Base-by-base conservation (phyloP, 2,113 vertebrate species). In the Psilopsiagon aurifrons region DNA sequence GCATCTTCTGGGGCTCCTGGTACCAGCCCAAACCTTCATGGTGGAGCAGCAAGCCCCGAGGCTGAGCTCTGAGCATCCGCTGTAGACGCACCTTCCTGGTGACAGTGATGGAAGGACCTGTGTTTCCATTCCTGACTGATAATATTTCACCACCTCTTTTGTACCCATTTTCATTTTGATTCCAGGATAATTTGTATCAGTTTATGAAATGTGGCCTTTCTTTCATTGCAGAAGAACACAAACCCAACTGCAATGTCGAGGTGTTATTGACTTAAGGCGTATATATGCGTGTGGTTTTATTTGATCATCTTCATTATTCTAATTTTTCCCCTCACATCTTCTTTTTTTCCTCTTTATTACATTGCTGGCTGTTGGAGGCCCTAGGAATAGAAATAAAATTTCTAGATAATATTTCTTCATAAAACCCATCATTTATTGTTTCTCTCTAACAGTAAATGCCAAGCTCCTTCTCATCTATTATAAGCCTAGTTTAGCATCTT, bases 401-500 rank as follows among this genome's bases (percentile, higher is more conserved):
- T 94, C 74, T 64, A 57, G 52, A 90, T 84, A 95, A 97, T 97
- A 90, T 97, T 96, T 97, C 95, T 97, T 96, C 95, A 98, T 97
- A 97, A 98, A 98, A 97, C 9, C 2, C 88, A 95, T 97, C 86
- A 97, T 96, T 97, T 98, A 96, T 97, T 92, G 88, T 95, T 98
- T 95, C 76, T 92, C 88, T 80, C 75, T 81, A 79, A 70, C 55
- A 39, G 66, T 77, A 74, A 92, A 93, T 85, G 91, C 94, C 93
- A 91, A 69, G 71, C 47, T 90, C 90, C 83, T 84, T 66, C 24
- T 85, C 79, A 47, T 92, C 97, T 95, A 54, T 87, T 88, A 16
- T 63, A 59, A 44, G 19, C 6, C 13, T 3, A 5, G 54, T 63
- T 75, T 75, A 70, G 44, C 9, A 46, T 78, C 29, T 74, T 75